phyloP scores from a whole-genome alignment of 2,797 vertebrate species.

The Chiloscyllium punctatum region DNA sequence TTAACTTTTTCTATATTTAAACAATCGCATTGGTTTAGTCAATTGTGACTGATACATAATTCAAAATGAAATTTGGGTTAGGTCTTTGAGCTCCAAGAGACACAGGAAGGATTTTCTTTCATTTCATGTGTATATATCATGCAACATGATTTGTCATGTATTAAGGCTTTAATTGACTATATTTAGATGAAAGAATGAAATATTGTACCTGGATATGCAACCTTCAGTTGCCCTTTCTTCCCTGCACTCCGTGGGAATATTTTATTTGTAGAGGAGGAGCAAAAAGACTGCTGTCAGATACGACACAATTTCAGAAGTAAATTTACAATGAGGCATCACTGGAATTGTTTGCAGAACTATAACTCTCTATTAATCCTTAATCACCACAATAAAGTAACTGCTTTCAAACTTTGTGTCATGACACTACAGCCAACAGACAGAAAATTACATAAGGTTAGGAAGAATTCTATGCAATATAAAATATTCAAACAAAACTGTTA shows the following conservation, averaged over 20 bases:
- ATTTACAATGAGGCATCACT: not conserved
- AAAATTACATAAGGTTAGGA: not conserved
- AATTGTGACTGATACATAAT: not conserved
- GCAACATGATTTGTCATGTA: not conserved
- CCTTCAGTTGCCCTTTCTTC: not conserved
- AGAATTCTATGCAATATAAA: not conserved
- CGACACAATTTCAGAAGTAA: not conserved
- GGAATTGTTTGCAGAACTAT: not conserved
- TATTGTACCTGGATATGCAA: not conserved
- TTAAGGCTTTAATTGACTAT: not conserved
- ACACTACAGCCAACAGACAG: no score
- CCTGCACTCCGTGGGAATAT: not conserved
- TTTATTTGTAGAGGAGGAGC: not conserved
- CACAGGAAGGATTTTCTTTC: not conserved
- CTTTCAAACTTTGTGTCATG: not conserved
- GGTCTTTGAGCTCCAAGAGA: not conserved
- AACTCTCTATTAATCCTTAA: not conserved
- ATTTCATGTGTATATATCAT: not conserved
- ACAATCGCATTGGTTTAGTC: not conserved
- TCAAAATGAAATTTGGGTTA: not conserved
- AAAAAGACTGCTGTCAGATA: not conserved
- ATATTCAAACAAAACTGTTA: not conserved
- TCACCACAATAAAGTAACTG: not conserved
- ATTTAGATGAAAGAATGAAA: not conserved
- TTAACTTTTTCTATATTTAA: slow-evolving; percentile 4